These are phyloP conservation scores for Formica exsecta DNA, from an alignment of 1,140 invertebrate species.

Conservation along the genomic window DNA sequence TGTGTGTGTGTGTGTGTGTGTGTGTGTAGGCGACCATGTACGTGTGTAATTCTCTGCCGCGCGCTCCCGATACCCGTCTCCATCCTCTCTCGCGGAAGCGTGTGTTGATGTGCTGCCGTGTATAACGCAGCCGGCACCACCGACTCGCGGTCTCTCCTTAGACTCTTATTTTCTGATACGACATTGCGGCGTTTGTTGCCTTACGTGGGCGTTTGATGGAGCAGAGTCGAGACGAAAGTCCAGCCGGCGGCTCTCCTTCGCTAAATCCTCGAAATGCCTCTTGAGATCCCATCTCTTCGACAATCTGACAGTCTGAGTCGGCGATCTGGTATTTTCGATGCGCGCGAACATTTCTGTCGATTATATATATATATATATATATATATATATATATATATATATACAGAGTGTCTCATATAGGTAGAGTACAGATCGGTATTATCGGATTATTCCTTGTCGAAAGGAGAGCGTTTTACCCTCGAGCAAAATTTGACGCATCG, in stretches of 20 bases:
- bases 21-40: not conserved
- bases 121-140: constrained; percentile 39
- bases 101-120: constrained; percentile 38
- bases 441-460: no score
- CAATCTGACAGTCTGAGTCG: constrained; percentile 34
- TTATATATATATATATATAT: constrained; percentile 31
- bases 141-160: constrained; percentile 59
- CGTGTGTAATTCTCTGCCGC: not conserved
- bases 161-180: constrained; percentile 56
- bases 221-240: constrained; percentile 72
- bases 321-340: constrained; percentile 67
- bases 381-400: constrained; percentile 9
- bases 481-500: no score
- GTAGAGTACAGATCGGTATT: no score
- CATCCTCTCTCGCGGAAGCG: constrained; percentile 46
- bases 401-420: no score
- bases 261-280: constrained; percentile 72
- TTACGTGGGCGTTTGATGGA: constrained; percentile 73
- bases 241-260: constrained; percentile 49
- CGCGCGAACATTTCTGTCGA: constrained; percentile 56
- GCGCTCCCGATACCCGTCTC: constrained; percentile 25
- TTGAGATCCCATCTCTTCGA: constrained; percentile 66
- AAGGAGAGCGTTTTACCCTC: no score
- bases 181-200: constrained; percentile 55
- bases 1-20: not conserved